phyloP scores from a whole-genome alignment of 2,113 vertebrate genomes.

The Hepsetus odoe region DNA sequence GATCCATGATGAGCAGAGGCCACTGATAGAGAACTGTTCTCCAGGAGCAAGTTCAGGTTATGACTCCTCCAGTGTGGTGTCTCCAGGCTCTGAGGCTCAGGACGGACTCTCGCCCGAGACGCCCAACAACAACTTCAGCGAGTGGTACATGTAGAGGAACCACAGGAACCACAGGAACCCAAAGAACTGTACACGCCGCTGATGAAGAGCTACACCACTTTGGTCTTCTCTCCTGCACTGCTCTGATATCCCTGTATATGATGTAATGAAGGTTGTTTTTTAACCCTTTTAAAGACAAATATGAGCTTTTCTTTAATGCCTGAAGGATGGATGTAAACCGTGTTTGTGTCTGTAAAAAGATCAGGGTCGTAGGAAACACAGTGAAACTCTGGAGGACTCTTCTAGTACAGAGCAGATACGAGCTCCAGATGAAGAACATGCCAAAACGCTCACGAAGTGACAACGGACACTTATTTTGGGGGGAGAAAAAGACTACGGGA shows the following conservation, averaged over 20 bases:
- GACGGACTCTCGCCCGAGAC: conserved; percentile 74
- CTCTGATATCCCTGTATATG: conserved; percentile 31
- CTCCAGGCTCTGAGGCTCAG: conserved; percentile 80
- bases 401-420: too few relatives aligned
- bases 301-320: conserved; percentile 15
- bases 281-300: conserved; percentile 34
- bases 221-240: conserved; percentile 47
- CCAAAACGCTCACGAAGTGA: conserved; percentile 3
- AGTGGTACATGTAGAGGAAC: conserved; percentile 89
- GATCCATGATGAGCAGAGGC: conserved; percentile 81
- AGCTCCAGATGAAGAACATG: not conserved
- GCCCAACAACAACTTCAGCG: conserved; percentile 79
- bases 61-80: conserved; percentile 84
- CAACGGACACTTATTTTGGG: too few relatives aligned
- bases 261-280: conserved; percentile 31
- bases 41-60: conserved; percentile 82
- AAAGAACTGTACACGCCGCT: conserved; percentile 41
- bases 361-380: not conserved
- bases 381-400: too few relatives aligned
- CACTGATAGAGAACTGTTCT: conserved; percentile 77
- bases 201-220: conserved; percentile 12
- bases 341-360: conserved; percentile 11
- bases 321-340: conserved; percentile 6
- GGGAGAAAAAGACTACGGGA: not conserved
- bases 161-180: not conserved